Percentiles rank a stretch among this genome's conserved stretches.
phyloP scores from a whole-genome alignment of 2,888 invertebrate genomes.

The Drosophila nr. fundita region DNA sequence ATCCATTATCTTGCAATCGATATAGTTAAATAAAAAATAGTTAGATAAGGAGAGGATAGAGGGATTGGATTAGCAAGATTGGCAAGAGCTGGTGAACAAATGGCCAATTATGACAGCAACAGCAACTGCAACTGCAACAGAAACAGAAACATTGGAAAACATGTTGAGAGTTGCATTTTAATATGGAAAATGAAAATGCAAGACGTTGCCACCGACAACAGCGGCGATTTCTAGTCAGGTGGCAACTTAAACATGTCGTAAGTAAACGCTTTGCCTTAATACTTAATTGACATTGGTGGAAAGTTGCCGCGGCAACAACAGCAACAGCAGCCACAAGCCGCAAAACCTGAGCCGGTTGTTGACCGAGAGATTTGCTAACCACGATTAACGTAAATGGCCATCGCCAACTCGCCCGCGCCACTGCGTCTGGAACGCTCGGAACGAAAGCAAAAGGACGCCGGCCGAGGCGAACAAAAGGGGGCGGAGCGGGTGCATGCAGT shows the following conservation, averaged over 20 bases:
- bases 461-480: background rate
- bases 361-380: slow-evolving; percentile 61
- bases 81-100: slow-evolving; percentile 54
- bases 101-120: slow-evolving; percentile 61
- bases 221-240: slow-evolving; percentile 39
- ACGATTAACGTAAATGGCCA: slow-evolving; percentile 29
- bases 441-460: slow-evolving; percentile 75
- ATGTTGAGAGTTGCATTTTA: slow-evolving; percentile 35
- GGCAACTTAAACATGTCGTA: slow-evolving; percentile 59
- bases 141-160: slow-evolving; percentile 32
- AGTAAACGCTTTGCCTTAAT: slow-evolving; percentile 76
- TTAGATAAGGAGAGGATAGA: background rate
- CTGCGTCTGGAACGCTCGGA: slow-evolving; percentile 40
- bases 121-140: slow-evolving; percentile 11
- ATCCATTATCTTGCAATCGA: background rate
- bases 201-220: slow-evolving; percentile 4
- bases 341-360: slow-evolving; percentile 63
- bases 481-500: background rate
- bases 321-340: slow-evolving; percentile 18
- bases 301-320: slow-evolving; percentile 59
- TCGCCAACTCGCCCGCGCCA: slow-evolving; percentile 52
- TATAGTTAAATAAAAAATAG: background rate
- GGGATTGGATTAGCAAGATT: slow-evolving; percentile 50
- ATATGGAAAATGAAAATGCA: slow-evolving; percentile 58
- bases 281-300: slow-evolving; percentile 75